Conservation (phyloP, 2,113 vertebrate genomes). For the cattle (Bos taurus) region DNA sequence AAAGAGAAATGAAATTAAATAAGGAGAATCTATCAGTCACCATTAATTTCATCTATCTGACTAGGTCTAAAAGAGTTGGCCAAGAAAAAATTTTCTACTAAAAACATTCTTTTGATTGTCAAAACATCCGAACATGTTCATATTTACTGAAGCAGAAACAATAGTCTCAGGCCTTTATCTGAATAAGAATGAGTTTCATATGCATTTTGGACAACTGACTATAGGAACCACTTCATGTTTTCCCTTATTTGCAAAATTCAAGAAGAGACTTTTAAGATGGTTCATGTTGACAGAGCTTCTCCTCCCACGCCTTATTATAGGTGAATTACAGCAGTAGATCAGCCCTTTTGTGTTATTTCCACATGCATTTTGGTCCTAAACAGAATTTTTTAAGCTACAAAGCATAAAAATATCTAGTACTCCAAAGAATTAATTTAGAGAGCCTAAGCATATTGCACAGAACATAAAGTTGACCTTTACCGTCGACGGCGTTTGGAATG, state of each 20-base stretch:
- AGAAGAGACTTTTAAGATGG: slow-evolving; percentile 51
- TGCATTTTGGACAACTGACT: slow-evolving; percentile 63
- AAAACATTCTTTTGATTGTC: slow-evolving; percentile 70
- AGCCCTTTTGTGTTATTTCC: slow-evolving; percentile 70
- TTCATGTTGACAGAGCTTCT: slow-evolving; percentile 41
- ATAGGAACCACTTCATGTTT: slow-evolving; percentile 53
- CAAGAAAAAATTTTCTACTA: slow-evolving; percentile 48
- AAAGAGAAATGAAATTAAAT: slow-evolving; percentile 36
- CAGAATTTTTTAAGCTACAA: slow-evolving; percentile 79
- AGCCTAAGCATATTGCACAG: slow-evolving; percentile 88
- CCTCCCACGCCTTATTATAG: slow-evolving; percentile 63
- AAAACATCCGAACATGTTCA: slow-evolving; percentile 69
- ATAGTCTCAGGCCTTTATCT: slow-evolving; percentile 60
- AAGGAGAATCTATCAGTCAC: background rate
- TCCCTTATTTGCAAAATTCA: slow-evolving; percentile 64
- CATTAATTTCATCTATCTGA: slow-evolving; percentile 43
- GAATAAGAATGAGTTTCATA: slow-evolving; percentile 63
- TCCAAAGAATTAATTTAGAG: slow-evolving; percentile 84
- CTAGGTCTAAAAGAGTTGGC: slow-evolving; percentile 52
- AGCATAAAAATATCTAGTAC: slow-evolving; percentile 78
- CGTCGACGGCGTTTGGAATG: slow-evolving; percentile 81
- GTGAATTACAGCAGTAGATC: slow-evolving; percentile 69
- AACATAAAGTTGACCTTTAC: slow-evolving; percentile 90
- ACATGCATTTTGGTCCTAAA: slow-evolving; percentile 75
- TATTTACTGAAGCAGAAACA: slow-evolving; percentile 75